Conservation (phyloP, 1,140 invertebrate genomes). For the Gryon sp. region DNA sequence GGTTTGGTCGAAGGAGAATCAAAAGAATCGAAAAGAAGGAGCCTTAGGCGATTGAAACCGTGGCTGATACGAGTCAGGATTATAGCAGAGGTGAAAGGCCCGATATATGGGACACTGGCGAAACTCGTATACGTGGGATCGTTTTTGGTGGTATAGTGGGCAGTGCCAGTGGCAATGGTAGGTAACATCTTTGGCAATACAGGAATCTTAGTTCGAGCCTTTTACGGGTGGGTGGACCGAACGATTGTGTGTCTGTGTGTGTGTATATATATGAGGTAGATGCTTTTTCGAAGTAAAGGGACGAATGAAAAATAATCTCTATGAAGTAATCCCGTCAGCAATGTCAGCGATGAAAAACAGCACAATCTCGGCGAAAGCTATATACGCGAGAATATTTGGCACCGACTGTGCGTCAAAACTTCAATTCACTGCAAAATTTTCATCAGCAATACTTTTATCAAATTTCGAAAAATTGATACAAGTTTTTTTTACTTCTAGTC, state of each 20-base stretch:
- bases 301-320: constrained; percentile 47
- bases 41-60: constrained; percentile 58
- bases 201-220: constrained; percentile 70
- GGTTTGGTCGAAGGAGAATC: constrained; percentile 33
- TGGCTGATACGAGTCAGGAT: constrained; percentile 55
- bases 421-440: constrained; percentile 13
- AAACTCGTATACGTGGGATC: constrained; percentile 73
- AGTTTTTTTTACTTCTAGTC: no score
- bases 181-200: constrained; percentile 59
- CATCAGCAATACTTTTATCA: constrained; percentile 16
- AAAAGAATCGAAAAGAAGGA: constrained; percentile 54
- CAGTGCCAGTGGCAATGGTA: constrained; percentile 60
- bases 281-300: constrained; percentile 41
- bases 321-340: constrained; percentile 49
- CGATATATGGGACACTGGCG: constrained; percentile 74
- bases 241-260: constrained; percentile 44
- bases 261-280: no score
- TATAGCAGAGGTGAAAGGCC: constrained; percentile 75
- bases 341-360: constrained; percentile 48
- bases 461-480: no score
- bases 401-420: constrained; percentile 7
- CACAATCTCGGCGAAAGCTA: constrained; percentile 38
- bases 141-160: constrained; percentile 62
- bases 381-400: constrained; percentile 20
- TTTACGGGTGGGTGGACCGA: constrained; percentile 69